Evolutionary conservation across 2,797 vertebrate species (phyloP).

Genomic region (Pygocentrus nattereri): DNA sequence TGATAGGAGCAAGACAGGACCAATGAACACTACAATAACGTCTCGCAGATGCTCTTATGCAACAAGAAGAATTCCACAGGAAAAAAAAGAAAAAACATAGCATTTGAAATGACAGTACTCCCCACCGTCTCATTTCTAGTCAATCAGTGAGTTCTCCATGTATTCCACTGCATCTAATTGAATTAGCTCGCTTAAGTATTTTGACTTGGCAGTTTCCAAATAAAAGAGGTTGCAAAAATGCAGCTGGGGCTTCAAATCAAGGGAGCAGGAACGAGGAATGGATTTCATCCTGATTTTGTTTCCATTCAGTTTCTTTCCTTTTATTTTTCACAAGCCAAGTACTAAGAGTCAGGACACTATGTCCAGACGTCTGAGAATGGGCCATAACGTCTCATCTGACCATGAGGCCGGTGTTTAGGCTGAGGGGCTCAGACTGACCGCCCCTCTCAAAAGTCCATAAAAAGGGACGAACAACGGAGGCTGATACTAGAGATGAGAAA

Average conservation of each 20-base stretch:
- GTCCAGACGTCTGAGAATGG: constrained; percentile 2
- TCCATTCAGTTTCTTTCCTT: constrained; percentile 8
- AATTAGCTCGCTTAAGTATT: constrained; percentile 40
- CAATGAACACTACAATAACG: constrained; percentile 52
- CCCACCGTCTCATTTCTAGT: constrained; percentile 4
- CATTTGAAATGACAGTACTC: constrained; percentile 20
- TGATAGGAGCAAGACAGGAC: constrained; percentile 44
- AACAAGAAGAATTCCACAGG: constrained; percentile 9
- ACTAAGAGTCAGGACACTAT: not conserved
- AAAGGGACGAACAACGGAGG: not conserved
- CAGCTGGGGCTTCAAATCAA: constrained; percentile 16
- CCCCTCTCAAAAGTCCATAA: not conserved
- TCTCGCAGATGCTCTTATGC: constrained; percentile 52
- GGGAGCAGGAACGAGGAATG: not conserved
- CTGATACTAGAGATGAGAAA: no score
- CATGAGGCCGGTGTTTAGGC: not conserved
- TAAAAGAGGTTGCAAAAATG: constrained; percentile 25
- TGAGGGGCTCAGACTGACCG: not conserved
- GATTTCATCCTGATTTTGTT: constrained; percentile 13
- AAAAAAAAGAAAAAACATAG: constrained; percentile 26
- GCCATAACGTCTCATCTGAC: not conserved
- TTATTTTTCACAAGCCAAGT: constrained; percentile 10
- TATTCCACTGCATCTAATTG: constrained; percentile 27
- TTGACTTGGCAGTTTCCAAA: constrained; percentile 35
- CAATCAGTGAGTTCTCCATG: constrained; percentile 3